Conservation (phyloP, 1,140 invertebrate species). For the Planococcus citri region DNA sequence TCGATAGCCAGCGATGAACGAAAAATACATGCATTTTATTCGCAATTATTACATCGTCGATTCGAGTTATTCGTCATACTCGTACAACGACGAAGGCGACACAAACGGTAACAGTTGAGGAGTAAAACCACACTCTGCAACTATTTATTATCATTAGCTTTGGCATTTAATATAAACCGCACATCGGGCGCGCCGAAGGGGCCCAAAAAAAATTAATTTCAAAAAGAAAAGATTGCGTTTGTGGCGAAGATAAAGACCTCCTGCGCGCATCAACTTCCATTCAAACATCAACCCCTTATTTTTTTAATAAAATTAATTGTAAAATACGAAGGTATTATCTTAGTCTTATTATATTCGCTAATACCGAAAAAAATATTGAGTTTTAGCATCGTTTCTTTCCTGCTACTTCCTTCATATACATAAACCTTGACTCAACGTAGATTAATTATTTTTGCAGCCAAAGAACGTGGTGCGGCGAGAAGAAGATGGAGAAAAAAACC, state of each 20-base stretch:
- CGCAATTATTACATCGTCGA: not conserved
- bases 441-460: conserved; percentile 2
- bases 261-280: not conserved
- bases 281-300: not conserved
- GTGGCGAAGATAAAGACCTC: not conserved
- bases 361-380: not conserved
- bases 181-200: not conserved
- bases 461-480: not conserved
- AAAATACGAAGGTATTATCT: conserved; percentile 7
- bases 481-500: not conserved
- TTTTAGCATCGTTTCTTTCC: too few species aligned
- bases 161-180: not conserved
- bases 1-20: too few species aligned
- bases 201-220: not conserved
- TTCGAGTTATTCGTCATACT: not conserved
- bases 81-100: too few species aligned
- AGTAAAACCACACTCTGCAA: not conserved
- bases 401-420: not conserved
- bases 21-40: not conserved
- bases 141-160: conserved; percentile 8
- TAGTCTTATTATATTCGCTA: not conserved
- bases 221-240: not conserved
- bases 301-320: conserved; percentile 7
- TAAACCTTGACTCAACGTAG: not conserved
- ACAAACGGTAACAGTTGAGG: too few species aligned